Evolutionary conservation across 2,797 vertebrate species (phyloP).

Genomic region (Labeo calbasu): DNA sequence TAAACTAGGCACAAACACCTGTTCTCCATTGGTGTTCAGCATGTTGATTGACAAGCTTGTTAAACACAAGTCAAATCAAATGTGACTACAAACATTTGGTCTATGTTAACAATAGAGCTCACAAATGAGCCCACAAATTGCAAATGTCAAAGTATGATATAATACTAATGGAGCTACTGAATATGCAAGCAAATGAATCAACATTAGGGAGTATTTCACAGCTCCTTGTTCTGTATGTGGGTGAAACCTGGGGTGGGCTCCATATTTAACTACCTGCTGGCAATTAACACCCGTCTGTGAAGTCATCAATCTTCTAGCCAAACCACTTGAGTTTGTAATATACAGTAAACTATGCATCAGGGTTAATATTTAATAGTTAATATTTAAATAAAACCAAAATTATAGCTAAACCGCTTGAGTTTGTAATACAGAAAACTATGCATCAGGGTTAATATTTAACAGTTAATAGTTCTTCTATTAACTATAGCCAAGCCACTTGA

Average conservation of each 20-base stretch:
- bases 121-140: background rate
- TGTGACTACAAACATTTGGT: slow-evolving; percentile 1
- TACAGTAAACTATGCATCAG: background rate
- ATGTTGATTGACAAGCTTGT: background rate
- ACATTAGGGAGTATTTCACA: slow-evolving; percentile 9
- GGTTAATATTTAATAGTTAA: background rate
- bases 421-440: no score
- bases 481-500: no score
- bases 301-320: slow-evolving; percentile 43
- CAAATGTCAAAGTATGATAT: slow-evolving; percentile 1
- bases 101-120: background rate
- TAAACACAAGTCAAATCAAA: background rate
- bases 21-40: background rate
- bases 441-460: no score
- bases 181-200: slow-evolving; percentile 15
- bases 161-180: background rate
- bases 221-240: slow-evolving; percentile 21
- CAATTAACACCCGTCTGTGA: slow-evolving; percentile 58
- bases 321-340: slow-evolving; percentile 18
- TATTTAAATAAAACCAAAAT: no score
- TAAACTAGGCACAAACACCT: background rate
- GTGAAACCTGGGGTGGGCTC: slow-evolving; percentile 32
- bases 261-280: slow-evolving; percentile 41
- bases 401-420: no score
- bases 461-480: no score